Percentiles rank a stretch among this genome's conserved stretches.
Evolutionary conservation across 2,113 vertebrate species (phyloP).

Genomic region (Leptobrachium leishanense): DNA sequence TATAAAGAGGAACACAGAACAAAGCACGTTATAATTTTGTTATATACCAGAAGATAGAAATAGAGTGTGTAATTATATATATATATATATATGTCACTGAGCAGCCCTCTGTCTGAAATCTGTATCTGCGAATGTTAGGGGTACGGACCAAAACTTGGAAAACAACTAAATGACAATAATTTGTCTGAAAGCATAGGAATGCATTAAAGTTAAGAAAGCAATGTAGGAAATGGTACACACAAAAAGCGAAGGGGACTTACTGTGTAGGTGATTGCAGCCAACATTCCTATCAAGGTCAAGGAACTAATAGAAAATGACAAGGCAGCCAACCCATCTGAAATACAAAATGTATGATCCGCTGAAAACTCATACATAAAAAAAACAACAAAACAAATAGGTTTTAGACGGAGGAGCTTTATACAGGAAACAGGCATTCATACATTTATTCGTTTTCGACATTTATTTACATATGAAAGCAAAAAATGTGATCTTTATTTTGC

Average conservation of each 20-base stretch:
- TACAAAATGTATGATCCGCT: slow-evolving; percentile 27
- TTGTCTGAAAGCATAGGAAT: slow-evolving; percentile 5
- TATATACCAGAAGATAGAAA: too few relatives aligned
- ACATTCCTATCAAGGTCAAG: slow-evolving; percentile 96
- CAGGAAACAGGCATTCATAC: background rate
- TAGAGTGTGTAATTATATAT: too few relatives aligned
- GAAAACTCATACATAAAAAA: slow-evolving; percentile 15
- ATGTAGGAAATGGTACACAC: background rate
- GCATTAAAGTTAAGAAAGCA: slow-evolving; percentile 38
- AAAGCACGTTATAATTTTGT: too few relatives aligned
- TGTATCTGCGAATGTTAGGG: too few relatives aligned
- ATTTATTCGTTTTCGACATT: background rate
- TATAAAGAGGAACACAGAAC: too few relatives aligned
- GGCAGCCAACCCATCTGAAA: slow-evolving; percentile 88
- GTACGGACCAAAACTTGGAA: too few relatives aligned
- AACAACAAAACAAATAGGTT: background rate
- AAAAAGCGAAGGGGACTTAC: slow-evolving; percentile 71
- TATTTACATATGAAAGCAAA: slow-evolving; percentile 12
- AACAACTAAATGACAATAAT: slow-evolving; percentile 23
- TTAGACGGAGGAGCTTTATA: background rate
- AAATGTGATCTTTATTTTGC: too few relatives aligned
- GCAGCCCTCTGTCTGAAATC: too few relatives aligned
- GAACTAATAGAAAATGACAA: slow-evolving; percentile 96
- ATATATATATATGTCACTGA: too few relatives aligned
- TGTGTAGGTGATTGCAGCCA: slow-evolving; percentile 96